Conservation (phyloP, 2,888 invertebrate genomes). For the Microchrysa polita region DNA sequence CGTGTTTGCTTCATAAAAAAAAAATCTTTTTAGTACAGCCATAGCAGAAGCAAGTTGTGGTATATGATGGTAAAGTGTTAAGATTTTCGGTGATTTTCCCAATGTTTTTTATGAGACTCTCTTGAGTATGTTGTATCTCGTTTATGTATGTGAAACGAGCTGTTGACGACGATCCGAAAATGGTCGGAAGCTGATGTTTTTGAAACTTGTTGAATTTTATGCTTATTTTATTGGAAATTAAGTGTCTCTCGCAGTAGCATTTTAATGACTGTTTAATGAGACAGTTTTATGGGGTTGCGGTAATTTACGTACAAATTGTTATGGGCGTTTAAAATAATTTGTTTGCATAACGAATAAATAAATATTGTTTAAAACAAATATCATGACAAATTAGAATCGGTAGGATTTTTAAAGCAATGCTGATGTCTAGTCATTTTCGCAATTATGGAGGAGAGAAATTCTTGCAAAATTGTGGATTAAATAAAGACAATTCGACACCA, state of each 20-base stretch:
- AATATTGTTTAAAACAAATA: neutral
- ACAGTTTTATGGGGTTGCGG: neutral
- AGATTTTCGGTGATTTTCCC: constrained; percentile 28
- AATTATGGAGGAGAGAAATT: too few species aligned
- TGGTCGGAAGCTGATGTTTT: neutral
- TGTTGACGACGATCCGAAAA: too few species aligned
- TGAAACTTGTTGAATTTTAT: constrained; percentile 26
- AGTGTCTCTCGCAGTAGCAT: neutral
- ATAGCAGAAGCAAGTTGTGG: neutral
- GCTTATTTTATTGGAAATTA: constrained; percentile 8
- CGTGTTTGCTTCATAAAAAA: neutral
- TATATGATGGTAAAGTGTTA: constrained; percentile 19
- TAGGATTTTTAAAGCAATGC: too few species aligned
- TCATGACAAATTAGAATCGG: neutral
- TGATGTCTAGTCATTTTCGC: too few species aligned
- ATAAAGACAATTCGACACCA: too few species aligned
- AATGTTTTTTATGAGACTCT: constrained; percentile 5
- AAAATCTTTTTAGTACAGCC: neutral
- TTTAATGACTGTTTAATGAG: neutral
- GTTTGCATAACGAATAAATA: neutral
- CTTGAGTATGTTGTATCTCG: neutral
- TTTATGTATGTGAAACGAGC: too few species aligned
- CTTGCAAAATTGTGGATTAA: too few species aligned
- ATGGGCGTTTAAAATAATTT: constrained; percentile 18
- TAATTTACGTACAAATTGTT: constrained; percentile 7